A percentile compares a stretch with the other conserved stretches of the same genome.
Evolutionary conservation across 2,113 vertebrate genomes (phyloP).

Genomic region (Ceyx cyanopectus): DNA sequence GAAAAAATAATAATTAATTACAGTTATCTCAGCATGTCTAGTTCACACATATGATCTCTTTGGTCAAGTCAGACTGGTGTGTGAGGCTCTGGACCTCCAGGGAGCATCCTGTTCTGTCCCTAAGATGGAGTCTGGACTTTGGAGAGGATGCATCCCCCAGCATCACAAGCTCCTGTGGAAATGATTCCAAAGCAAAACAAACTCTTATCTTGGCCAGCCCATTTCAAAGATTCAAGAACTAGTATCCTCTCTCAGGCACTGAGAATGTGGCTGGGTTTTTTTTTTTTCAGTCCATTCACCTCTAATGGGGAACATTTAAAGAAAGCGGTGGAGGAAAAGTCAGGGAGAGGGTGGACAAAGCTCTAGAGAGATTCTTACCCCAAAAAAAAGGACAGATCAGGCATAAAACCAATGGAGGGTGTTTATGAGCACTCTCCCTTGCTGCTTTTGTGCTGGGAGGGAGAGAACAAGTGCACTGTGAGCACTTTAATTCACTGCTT

Average conservation of each 20-base stretch:
- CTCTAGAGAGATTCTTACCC: background rate
- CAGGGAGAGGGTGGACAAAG: background rate
- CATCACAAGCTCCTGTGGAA: background rate
- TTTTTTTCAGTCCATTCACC: background rate
- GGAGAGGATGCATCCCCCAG: background rate
- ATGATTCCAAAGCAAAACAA: background rate
- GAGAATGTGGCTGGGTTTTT: background rate
- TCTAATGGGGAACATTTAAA: background rate
- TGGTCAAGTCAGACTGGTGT: background rate
- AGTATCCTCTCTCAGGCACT: background rate
- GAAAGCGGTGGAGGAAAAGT: background rate
- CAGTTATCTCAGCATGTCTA: background rate
- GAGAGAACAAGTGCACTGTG: background rate
- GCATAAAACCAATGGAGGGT: background rate
- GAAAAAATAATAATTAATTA: background rate
- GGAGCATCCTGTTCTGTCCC: background rate
- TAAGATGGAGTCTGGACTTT: background rate
- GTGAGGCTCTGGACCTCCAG: background rate
- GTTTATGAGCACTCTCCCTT: background rate
- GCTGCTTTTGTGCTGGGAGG: background rate
- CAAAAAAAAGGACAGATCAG: background rate
- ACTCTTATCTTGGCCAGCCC: background rate
- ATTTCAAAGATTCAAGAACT: background rate
- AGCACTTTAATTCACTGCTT: background rate
- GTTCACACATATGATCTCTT: background rate